These are phyloP conservation scores for Anoura caudifer DNA, from an alignment of 2,113 vertebrate species.

Conservation along the genomic window DNA sequence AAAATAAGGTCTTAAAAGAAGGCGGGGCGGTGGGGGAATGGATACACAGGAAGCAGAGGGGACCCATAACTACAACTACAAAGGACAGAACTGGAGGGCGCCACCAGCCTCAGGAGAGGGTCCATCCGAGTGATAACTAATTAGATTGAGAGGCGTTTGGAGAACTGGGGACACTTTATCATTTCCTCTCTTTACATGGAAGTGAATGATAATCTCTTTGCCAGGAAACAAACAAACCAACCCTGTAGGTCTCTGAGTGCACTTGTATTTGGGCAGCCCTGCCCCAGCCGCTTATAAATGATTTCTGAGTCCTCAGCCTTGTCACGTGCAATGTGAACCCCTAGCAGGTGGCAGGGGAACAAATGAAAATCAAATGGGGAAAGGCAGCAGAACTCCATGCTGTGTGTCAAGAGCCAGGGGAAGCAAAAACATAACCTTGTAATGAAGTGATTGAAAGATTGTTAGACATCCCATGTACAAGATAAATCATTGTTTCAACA, in stretches of 20 bases:
- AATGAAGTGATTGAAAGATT: conserved; percentile 69
- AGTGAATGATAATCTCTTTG: neutral
- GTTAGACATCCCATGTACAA: conserved; percentile 58
- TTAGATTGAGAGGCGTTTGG: neutral
- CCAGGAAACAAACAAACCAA: neutral
- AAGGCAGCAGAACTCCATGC: conserved; percentile 49
- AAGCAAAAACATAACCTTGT: conserved; percentile 58
- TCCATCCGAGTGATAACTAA: neutral
- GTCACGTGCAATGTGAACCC: conserved; percentile 44
- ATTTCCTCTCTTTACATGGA: neutral
- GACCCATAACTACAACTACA: neutral
- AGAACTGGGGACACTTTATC: neutral
- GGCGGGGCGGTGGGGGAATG: neutral
- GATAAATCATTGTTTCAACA: conserved; percentile 58
- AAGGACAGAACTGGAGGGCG: neutral
- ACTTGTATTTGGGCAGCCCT: neutral
- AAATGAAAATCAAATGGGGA: conserved; percentile 63
- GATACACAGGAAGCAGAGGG: neutral
- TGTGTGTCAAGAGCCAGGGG: conserved; percentile 28
- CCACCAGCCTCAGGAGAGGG: neutral
- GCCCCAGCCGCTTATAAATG: neutral
- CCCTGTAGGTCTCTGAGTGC: neutral
- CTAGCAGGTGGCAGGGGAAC: neutral
- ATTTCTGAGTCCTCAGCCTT: conserved; percentile 38
- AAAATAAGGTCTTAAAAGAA: neutral